Evolutionary conservation across 2,888 invertebrate genomes (phyloP), one percentile per base, ranked within the genome.

Genomic region (Opisthograptis luteolata): DNA sequence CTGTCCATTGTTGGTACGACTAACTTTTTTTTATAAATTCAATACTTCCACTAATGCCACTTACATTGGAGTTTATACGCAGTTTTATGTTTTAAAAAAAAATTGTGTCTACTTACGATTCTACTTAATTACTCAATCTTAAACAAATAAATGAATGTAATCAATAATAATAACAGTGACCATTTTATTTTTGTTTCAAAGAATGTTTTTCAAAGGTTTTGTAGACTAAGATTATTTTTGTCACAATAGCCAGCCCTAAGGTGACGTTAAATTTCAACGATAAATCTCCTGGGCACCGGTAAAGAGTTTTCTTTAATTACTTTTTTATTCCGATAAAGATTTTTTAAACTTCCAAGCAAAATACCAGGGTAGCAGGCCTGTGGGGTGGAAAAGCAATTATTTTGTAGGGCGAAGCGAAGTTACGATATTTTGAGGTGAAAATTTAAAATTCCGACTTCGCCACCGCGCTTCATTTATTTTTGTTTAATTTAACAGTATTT

Each of bases 291-390:
- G 51, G 57, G 55, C 43, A 43, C 59, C 59, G 61, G 55, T 62
- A 62, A 62, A 62, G 61, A 62, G 61, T 62, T 62, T 58, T 57
- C 61, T 59, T 62, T 62, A 62, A 62, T 62, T 62, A 62, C 61
- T 62, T 62, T 61, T 62, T 62, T 57, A 59, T 59, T 59, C 50
- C 39, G 61, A 57, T 53, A 55, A 61, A 61, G 58, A 58, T 57
- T 58, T 57, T 62, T 57, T 51, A 51, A 51, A 45, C 44, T 51
- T 25, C 12, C 35, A 28, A 34, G 44, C 44, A 59, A 57, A 58
- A 58, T 57, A 53, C 51, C 41, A 43, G 31, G 19, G 15, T 8
- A 12, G 25, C 15, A 27, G 24, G 25, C 13, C 30, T 27, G 17
- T 13, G 19, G 43, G 42, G 34, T 40, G 49, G 48, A 2, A 27